phyloP scores from a whole-genome alignment of 2,113 vertebrate genomes.

The Macquaria ambigua region DNA sequence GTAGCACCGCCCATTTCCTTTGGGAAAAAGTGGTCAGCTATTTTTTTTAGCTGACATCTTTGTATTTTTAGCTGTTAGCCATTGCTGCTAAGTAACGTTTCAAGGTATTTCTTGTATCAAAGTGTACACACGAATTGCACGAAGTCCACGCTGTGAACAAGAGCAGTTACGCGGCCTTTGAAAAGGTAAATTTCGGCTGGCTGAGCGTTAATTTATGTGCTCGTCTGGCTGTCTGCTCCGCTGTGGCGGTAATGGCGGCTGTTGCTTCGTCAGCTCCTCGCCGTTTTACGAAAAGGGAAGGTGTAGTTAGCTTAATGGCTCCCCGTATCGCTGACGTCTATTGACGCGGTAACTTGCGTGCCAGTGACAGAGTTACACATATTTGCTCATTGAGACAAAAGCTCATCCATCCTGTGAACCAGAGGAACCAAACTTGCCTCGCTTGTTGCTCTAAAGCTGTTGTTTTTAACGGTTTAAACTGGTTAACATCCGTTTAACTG shows the following conservation, averaged over 20 bases:
- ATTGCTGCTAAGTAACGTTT: slow-evolving; percentile 67
- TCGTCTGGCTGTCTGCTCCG: slow-evolving; percentile 47
- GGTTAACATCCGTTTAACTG: slow-evolving; percentile 56
- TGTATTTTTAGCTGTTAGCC: slow-evolving; percentile 78
- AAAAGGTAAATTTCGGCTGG: slow-evolving; percentile 75
- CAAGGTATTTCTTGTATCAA: slow-evolving; percentile 31
- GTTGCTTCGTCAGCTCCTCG: slow-evolving; percentile 75
- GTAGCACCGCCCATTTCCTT: slow-evolving; percentile 77
- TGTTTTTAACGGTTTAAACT: slow-evolving; percentile 57
- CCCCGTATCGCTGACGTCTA: slow-evolving; percentile 87
- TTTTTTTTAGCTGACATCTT: slow-evolving; percentile 77
- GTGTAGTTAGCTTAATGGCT: slow-evolving; percentile 86
- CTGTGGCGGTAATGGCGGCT: slow-evolving; percentile 80
- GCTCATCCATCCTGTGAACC: slow-evolving; percentile 59
- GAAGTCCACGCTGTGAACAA: slow-evolving; percentile 64
- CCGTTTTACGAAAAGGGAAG: slow-evolving; percentile 82
- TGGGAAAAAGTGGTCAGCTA: slow-evolving; percentile 72
- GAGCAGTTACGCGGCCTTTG: slow-evolving; percentile 53
- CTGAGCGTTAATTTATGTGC: slow-evolving; percentile 28
- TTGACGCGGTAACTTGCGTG: slow-evolving; percentile 88
- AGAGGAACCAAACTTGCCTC: slow-evolving; percentile 18
- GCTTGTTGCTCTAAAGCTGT: background rate
- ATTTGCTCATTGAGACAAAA: slow-evolving; percentile 80
- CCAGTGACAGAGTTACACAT: slow-evolving; percentile 85
- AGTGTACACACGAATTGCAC: slow-evolving; percentile 49